Percentiles rank a stretch among this genome's conserved stretches.
Conservation (phyloP, 2,113 vertebrate genomes). For the Paratilapia polleni region DNA sequence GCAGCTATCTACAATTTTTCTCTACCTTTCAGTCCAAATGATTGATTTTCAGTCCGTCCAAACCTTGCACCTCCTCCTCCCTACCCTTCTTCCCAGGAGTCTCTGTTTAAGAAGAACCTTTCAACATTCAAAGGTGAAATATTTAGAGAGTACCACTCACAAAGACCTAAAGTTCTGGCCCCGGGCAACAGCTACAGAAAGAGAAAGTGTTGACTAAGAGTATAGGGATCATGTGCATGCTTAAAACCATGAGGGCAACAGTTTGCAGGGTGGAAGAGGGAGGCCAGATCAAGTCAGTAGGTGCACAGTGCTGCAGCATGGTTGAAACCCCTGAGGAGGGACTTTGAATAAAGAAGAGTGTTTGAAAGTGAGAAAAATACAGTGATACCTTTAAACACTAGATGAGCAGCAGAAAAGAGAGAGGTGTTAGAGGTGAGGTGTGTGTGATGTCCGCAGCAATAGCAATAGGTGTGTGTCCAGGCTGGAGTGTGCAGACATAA, state of each 20-base stretch:
- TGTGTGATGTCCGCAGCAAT: constrained; percentile 53
- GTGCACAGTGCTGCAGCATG: not conserved
- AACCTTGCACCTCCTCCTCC: not conserved
- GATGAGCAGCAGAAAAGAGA: not conserved
- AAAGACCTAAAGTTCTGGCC: constrained; percentile 21
- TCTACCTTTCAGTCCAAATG: constrained; percentile 19
- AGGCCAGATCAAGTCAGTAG: not conserved
- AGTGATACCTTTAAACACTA: constrained; percentile 13
- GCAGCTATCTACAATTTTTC: not conserved
- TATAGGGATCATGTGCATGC: not conserved
- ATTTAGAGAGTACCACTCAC: constrained; percentile 20
- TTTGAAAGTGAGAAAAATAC: constrained; percentile 2
- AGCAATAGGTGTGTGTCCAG: constrained; percentile 67
- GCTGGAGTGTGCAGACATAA: constrained; percentile 71
- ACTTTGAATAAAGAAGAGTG: not conserved
- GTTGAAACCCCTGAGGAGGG: not conserved
- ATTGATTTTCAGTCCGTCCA: constrained; percentile 36
- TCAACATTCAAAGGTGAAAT: constrained; percentile 31
- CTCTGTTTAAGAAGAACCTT: constrained; percentile 30
- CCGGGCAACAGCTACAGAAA: not conserved
- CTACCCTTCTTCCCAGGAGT: not conserved
- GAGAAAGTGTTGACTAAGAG: not conserved
- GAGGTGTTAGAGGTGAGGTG: constrained; percentile 19
- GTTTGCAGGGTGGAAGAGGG: not conserved
- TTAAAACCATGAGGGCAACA: not conserved